phyloP scores from a whole-genome alignment of 2,113 vertebrate species.

The Fulica atra region DNA sequence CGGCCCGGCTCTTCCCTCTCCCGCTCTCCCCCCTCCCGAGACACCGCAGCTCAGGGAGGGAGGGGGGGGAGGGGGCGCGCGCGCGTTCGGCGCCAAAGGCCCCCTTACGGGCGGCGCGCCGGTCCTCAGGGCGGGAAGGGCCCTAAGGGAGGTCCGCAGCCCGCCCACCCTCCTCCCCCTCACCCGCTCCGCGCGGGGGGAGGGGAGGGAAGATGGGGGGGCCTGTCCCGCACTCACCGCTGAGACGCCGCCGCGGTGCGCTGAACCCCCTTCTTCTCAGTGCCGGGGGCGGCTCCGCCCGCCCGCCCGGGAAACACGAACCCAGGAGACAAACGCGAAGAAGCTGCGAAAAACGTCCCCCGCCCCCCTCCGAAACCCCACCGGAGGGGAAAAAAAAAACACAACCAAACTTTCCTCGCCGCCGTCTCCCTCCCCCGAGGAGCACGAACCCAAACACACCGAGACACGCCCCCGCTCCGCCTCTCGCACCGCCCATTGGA shows the following conservation, averaged over 20 bases:
- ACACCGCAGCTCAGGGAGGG: neutral
- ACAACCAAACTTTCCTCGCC: conserved; percentile 74
- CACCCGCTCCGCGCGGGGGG: neutral
- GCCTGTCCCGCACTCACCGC: conserved; percentile 40
- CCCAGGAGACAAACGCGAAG: conserved; percentile 45
- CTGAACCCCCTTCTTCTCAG: conserved; percentile 45
- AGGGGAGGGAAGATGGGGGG: neutral
- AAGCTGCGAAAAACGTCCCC: neutral
- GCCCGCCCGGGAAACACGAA: conserved; percentile 45
- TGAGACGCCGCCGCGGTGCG: conserved; percentile 38
- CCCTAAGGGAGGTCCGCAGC: neutral
- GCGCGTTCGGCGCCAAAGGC: neutral
- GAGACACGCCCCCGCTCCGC: conserved; percentile 58
- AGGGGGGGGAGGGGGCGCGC: neutral
- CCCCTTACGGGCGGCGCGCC: neutral
- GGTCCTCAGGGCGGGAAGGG: neutral
- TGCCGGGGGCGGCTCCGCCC: conserved; percentile 31
- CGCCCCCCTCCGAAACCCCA: conserved; percentile 5
- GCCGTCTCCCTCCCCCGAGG: conserved; percentile 75
- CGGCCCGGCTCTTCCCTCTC: neutral
- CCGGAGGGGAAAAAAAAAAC: conserved; percentile 23
- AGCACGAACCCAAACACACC: conserved; percentile 81
- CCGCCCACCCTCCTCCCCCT: neutral
- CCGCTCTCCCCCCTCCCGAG: too few relatives aligned
- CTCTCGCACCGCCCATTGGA: conserved; percentile 46